Base-by-base conservation (phyloP, 2,888 invertebrate genomes). In the Ophioninae sp. region DNA sequence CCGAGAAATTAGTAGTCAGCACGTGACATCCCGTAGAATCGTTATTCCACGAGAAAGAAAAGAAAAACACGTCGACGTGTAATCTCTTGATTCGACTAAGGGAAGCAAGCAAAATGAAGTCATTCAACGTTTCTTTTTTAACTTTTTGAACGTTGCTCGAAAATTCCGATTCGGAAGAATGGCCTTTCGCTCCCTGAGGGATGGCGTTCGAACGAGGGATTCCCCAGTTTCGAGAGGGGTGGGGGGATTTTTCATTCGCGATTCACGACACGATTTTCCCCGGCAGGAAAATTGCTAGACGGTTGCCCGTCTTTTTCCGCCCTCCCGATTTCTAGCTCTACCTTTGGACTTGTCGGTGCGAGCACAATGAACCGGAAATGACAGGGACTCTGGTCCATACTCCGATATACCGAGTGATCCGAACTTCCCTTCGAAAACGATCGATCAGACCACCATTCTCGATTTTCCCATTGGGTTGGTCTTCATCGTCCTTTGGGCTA, bases 351-450 rank as follows among this genome's bases (percentile, higher is more conserved):
- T 17, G 44, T 23, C 41, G 23, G 63, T 30, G 77, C 23, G 75
- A 73, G 76, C 69, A 85, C 84, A 85, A 85, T 82, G 85, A 72
- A 84, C 72, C 84, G 85, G 84, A 85, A 85, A 84, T 85, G 85
- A 84, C 80, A 76, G 82, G 79, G 82, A 81, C 76, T 82, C 78
- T 78, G 81, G 72, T 79, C 37, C 76, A 82, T 69, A 80, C 73
- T 72, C 51, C 51, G 77, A 63, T 23, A 22, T 41, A 71, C 39
- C 6, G 79, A 59, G 71, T 59, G 67, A 20, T 76, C 58, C 23
- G 64, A 30, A 56, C 58, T 58, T 76, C 64, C 58, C 75, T 39
- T 22, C 51, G 51, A 17, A 13, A 75, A 69, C 80, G 83, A 80
- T 86, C 85, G 79, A 79, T 80, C 82, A 68, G 78, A 85, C 86